Base-by-base conservation (phyloP, 1,140 invertebrate species). In the Anoplolepis gracilipes region DNA sequence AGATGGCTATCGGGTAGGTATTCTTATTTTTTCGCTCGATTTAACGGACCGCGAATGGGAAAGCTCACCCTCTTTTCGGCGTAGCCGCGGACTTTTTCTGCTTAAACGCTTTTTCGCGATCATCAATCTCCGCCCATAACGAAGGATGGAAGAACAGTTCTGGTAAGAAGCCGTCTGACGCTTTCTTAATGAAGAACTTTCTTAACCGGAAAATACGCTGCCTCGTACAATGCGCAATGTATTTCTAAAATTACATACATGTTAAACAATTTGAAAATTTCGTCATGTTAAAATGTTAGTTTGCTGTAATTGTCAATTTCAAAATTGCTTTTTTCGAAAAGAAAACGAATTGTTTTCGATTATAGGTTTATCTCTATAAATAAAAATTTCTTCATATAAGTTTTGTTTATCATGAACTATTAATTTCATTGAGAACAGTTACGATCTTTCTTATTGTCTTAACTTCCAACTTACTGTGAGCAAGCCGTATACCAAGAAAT, bases 1-100 rank as follows among this genome's bases (percentile, higher is more conserved):
- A 55, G 85, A 84, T 67, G 64, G 76, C 82, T 75, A 69, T 81
- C 76, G 85, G 42, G 84, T 85, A 86, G 86, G 87, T 90, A 91
- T 92, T 92, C 92, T 91, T 90, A 92, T 92, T 92, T 90, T 90
- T 88, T 90, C 87, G 90, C 92, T 92, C 92, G 90, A 92, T 93
- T 92, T 92, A 92, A 89, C 92, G 69, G 84, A 25, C 55, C 33
- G 65, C 46, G 65, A 76, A 87, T 86, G 86, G 88, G 86, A 88
- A 87, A 84, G 85, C 78, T 61, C 69, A 73, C 69, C 57, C 77
- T 85, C 76, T 78, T 85, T 79, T 82, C 59, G 53, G 59, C 39
- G 22, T 57, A 64, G 36, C 67, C 76, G 64, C 19, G 67, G 25
- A n/a, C 19, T 61, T 57, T n/a, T 73, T 84, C 62, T 62, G 67